Conservation (phyloP, 2,888 invertebrate genomes). For the Tenthredo distinguenda region DNA sequence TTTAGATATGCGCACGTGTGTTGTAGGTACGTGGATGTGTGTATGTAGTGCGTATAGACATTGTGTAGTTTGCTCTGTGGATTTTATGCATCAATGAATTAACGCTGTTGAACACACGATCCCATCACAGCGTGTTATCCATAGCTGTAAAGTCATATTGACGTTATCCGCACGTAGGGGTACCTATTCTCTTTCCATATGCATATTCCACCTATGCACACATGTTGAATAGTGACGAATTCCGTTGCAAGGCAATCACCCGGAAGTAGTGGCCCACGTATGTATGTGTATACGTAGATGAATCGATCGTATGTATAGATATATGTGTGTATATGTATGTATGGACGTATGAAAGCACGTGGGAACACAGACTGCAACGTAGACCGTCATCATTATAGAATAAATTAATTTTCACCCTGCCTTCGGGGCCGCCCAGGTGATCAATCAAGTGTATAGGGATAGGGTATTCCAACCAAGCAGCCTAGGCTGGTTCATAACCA, state of each 20-base stretch:
- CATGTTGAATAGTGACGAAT: slow-evolving; percentile 1
- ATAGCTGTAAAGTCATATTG: background rate
- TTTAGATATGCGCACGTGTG: background rate
- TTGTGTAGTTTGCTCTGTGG: background rate
- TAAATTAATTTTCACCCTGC: slow-evolving; percentile 13
- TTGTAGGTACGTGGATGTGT: background rate
- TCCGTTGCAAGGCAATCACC: slow-evolving; percentile 2
- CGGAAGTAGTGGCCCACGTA: background rate
- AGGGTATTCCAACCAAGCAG: background rate
- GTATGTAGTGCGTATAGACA: background rate
- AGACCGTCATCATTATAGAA: background rate
- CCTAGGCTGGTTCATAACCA: slow-evolving; percentile 57
- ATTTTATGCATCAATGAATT: background rate
- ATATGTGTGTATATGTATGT: too few relatives aligned
- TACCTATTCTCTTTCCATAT: background rate
- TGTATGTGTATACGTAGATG: too few relatives aligned
- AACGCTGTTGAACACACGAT: slow-evolving; percentile 2
- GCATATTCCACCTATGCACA: background rate
- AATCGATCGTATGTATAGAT: too few relatives aligned
- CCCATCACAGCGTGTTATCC: slow-evolving; percentile 2
- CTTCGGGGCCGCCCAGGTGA: slow-evolving; percentile 52
- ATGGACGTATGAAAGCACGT: background rate
- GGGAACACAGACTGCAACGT: background rate
- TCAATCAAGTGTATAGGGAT: slow-evolving; percentile 60
- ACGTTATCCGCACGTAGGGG: background rate